Evolutionary conservation across 2,888 invertebrate species (phyloP).

Genomic region (Drosophila percnosoma): DNA sequence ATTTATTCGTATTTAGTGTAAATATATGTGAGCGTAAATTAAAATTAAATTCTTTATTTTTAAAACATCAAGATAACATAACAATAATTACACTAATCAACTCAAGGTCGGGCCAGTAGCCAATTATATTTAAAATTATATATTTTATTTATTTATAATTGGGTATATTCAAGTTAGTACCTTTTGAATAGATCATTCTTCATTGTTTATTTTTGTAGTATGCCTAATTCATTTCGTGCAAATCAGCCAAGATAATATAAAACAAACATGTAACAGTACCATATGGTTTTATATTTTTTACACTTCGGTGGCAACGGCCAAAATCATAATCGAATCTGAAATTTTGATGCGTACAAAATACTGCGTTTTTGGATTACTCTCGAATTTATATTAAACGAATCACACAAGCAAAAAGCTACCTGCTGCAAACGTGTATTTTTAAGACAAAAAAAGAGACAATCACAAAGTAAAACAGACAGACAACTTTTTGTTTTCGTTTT

Average conservation of each 20-base stretch:
- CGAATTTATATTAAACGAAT: neutral
- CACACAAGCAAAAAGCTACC: neutral
- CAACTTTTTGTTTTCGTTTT: neutral
- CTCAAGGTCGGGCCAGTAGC: neutral
- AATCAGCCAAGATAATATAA: conserved; percentile 3
- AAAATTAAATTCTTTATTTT: neutral
- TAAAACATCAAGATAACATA: neutral
- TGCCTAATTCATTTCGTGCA: neutral
- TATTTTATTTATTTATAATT: neutral
- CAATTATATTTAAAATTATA: neutral
- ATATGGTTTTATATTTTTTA: conserved; percentile 9
- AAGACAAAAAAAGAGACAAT: neutral
- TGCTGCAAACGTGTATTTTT: neutral
- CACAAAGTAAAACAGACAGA: neutral
- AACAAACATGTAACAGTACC: conserved; percentile 8
- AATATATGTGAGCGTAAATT: neutral
- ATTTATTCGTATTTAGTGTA: neutral
- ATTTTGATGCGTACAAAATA: neutral
- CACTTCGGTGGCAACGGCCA: neutral
- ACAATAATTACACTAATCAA: neutral
- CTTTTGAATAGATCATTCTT: neutral
- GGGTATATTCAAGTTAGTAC: neutral
- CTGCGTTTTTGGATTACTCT: neutral
- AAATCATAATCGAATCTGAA: neutral
- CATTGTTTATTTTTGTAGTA: neutral